Evolutionary conservation across 2,113 vertebrate species (phyloP), one percentile per base, ranked within the genome.

Genomic region (Chaetura pelagica): DNA sequence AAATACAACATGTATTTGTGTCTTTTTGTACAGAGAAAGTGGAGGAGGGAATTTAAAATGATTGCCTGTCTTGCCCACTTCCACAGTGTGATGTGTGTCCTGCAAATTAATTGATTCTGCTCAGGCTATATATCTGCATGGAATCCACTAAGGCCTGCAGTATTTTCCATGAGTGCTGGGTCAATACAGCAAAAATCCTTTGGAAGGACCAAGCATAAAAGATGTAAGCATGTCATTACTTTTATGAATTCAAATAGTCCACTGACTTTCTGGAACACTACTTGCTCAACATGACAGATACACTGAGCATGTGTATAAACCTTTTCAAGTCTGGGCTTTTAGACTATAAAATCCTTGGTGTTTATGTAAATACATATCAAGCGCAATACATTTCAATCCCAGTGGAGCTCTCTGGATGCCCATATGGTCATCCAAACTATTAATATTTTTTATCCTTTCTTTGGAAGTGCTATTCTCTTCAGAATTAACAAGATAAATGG

Each of bases 401-500:
- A 64, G 61, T 64, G 40, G 88, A 87, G 74, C 27, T 78, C 62
- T 89, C 27, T 88, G 73, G 34, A 67, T 86, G 52, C 38, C 30
- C 12, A 54, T 44, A 69, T 57, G 73, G 81, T 91, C 83, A 94
- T 78, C 58, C 40, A 88, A 71, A 80, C 73, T 88, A 75, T 84
- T 89, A 92, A 89, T 94, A 74, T 69, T 89, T 42, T 95, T 91
- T 67, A 87, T 94, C 59, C 38, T 92, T 91, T 91, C 69, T 54
- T 92, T 87, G 42, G 51, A 93, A 92, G 46, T 48, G 24, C 46
- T 58, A 29, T 51, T 84, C 58, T 87, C 29, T 76, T 84, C 71
- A 94, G 87, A 87, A 93, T 89, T 95, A 95, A 71, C 52, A 63
- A 66, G 46, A 95, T 81, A 96, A 93, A 38, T 66, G 59, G 62